Conservation (phyloP, 2,113 vertebrate genomes). For the Leptocoma aspasia region DNA sequence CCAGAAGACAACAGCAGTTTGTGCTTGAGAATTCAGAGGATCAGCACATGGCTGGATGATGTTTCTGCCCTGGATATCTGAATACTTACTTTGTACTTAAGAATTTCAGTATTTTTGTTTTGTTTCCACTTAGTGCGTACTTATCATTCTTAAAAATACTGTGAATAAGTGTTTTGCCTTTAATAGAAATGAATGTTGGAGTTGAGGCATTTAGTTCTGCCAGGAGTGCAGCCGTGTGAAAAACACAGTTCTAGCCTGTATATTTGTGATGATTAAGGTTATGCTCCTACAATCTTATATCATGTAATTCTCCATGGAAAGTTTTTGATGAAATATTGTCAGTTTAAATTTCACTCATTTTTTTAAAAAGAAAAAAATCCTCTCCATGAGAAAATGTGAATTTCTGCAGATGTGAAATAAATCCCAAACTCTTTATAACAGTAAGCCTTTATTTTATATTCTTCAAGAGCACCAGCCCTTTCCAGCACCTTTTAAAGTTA, state of each 20-base stretch:
- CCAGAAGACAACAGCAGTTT: not conserved
- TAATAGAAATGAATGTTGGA: not conserved
- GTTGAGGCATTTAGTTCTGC: not conserved
- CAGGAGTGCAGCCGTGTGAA: not conserved
- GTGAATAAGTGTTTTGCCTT: not conserved
- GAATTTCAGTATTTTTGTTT: not conserved
- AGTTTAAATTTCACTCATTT: not conserved
- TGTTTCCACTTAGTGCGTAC: not conserved
- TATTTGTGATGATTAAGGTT: not conserved
- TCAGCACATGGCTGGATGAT: fast-evolving
- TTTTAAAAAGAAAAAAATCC: not conserved
- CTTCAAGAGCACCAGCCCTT: not conserved
- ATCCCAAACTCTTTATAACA: not conserved
- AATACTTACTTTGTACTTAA: not conserved
- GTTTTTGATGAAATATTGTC: not conserved
- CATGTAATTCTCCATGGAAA: not conserved
- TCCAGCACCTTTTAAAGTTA: not conserved
- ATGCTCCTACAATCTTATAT: not conserved
- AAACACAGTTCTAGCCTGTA: not conserved
- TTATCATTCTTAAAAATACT: not conserved
- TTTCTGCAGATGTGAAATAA: not conserved
- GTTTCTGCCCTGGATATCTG: not conserved
- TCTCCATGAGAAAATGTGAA: not conserved
- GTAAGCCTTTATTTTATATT: not conserved
- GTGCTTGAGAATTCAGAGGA: not conserved